These are phyloP conservation scores for Scomber japonicus DNA, from an alignment of 2,113 vertebrate genomes.

Conservation along the genomic window DNA sequence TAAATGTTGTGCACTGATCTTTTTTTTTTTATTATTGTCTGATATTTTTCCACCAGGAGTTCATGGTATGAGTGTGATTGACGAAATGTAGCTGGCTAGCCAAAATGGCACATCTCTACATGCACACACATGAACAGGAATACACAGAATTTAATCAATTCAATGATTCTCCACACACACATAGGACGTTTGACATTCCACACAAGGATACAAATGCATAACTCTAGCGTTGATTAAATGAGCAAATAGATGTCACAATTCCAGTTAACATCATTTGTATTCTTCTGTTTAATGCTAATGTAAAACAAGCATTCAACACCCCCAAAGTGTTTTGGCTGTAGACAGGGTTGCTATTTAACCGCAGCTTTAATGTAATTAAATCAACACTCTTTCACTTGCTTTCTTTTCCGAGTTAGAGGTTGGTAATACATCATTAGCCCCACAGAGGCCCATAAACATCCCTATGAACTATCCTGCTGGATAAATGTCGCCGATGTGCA, in stretches of 20 bases:
- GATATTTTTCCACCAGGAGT: too few relatives aligned
- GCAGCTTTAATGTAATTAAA: slow-evolving; percentile 68
- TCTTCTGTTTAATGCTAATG: slow-evolving; percentile 46
- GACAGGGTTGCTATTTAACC: slow-evolving; percentile 50
- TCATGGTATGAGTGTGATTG: too few relatives aligned
- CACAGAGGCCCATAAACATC: slow-evolving; percentile 41
- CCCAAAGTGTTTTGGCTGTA: slow-evolving; percentile 52
- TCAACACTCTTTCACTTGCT: slow-evolving; percentile 51
- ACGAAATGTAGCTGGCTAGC: too few relatives aligned
- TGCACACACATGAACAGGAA: too few relatives aligned
- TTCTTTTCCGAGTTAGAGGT: slow-evolving; percentile 47
- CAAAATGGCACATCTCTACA: too few relatives aligned
- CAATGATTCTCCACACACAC: not conserved
- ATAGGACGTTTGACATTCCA: not conserved
- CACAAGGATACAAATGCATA: slow-evolving; percentile 15
- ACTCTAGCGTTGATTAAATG: slow-evolving; percentile 24
- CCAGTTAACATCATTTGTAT: slow-evolving; percentile 47
- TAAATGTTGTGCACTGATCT: too few relatives aligned
- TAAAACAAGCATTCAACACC: slow-evolving; percentile 57
- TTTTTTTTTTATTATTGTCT: too few relatives aligned
- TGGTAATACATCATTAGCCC: slow-evolving; percentile 52
- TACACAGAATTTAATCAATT: not conserved
- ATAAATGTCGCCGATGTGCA: slow-evolving; percentile 42
- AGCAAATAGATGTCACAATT: slow-evolving; percentile 49
- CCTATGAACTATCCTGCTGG: slow-evolving; percentile 38